Evolutionary conservation across 2,113 vertebrate species (phyloP).

Genomic region (Chlamydotis undulata): DNA sequence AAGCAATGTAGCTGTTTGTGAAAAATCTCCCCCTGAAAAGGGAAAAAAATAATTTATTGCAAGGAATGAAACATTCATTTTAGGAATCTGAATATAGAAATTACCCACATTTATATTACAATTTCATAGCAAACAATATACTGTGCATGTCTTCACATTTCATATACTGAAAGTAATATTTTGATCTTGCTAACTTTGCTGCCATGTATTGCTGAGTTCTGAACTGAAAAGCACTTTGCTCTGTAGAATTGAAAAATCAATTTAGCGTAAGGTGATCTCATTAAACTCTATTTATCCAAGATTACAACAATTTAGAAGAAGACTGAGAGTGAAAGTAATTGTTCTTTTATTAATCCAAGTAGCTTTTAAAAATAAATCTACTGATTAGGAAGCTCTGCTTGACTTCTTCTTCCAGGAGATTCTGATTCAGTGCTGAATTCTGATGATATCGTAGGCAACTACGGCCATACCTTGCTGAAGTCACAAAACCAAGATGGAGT

Average conservation of each 20-base stretch:
- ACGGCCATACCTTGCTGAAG: not conserved
- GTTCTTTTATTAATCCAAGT: slow-evolving; percentile 51
- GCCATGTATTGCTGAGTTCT: not conserved
- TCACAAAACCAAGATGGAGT: not conserved
- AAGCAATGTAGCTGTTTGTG: slow-evolving; percentile 19
- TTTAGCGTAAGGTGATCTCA: slow-evolving; percentile 56
- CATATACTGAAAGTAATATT: not conserved
- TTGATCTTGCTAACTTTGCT: not conserved
- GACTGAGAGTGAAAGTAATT: slow-evolving; percentile 49
- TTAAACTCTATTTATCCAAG: slow-evolving; percentile 56
- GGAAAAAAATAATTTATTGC: not conserved
- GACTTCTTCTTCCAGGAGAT: not conserved
- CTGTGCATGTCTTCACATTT: not conserved
- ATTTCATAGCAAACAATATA: slow-evolving; percentile 8
- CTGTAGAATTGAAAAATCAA: slow-evolving; percentile 31
- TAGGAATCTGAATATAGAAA: slow-evolving; percentile 15
- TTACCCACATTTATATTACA: slow-evolving; percentile 8
- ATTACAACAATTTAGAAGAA: slow-evolving; percentile 46
- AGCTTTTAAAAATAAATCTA: slow-evolving; percentile 17
- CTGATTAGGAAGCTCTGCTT: not conserved
- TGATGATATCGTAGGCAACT: not conserved
- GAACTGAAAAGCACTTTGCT: slow-evolving; percentile 29
- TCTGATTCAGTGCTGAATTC: not conserved
- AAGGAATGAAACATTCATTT: slow-evolving; percentile 21
- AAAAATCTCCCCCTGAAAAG: slow-evolving; percentile 7